Evolutionary conservation across 2,797 vertebrate species (phyloP), one percentile per base, ranked within the genome.

Genomic region (Chaetodon trifasciatus): DNA sequence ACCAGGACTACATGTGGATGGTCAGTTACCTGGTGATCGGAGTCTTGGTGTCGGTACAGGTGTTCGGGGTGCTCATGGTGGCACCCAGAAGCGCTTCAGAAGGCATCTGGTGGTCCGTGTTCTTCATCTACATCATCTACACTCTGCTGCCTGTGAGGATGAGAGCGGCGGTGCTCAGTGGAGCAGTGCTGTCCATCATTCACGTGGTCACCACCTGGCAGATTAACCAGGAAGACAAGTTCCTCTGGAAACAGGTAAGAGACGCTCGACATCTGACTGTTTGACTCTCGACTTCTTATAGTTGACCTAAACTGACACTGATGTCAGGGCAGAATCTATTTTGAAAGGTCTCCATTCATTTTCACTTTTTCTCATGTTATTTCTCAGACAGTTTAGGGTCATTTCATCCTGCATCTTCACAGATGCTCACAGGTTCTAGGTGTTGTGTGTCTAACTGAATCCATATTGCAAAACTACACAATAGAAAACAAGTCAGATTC

Each of bases 1-100:
- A 97, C 93, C 97, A 98, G 95, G 98, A 98, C 95, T 98, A 97
- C 89, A 98, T 99, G 98, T 97, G 98, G 97, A 97, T 97, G 90
- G 97, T 98, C 92, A 99, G 97, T 91, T 99, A 99, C 74, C 92
- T 98, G 95, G 98, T 98, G 83, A 96, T 98, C 78, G 97, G 94
- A 39, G 93, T 97, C 64, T 88, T 99, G 88, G 91, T 96, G 5
- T 95, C 94, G 0, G 96, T 99, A 40, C 97, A 98, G 94, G 94
- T 95, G 0, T 94, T 97, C 10, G 97, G 97, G 11, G 95, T 97
- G n/a, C 88, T 96, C 72, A 96, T 96, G 83, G 96, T 96, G 76
- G 90, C 92, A 0, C 98, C 98, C 0, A 95, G 94, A 28, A 98
- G 97, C 13, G 97, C 97, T 9, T 98, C 97, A 0, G 97, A 96